Evolutionary conservation across 2,113 vertebrate species (phyloP).

Genomic region (Paratilapia polleni): DNA sequence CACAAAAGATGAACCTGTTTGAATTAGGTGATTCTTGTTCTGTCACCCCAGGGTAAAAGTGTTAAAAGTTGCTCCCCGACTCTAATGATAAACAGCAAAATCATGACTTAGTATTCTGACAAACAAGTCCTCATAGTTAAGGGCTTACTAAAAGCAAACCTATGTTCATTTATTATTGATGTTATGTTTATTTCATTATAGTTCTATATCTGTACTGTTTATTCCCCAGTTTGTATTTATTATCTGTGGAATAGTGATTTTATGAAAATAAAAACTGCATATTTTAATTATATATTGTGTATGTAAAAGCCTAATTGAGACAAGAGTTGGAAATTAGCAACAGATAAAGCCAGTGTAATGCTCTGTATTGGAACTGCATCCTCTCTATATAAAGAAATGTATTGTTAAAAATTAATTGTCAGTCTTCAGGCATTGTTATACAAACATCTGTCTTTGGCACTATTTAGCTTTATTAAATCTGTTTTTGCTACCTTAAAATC

Average conservation of each 20-base stretch:
- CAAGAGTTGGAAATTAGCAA: background rate
- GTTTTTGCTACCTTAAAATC: background rate
- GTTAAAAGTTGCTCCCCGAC: no score
- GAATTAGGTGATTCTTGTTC: no score
- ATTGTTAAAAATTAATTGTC: background rate
- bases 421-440: background rate
- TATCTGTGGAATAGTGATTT: no score
- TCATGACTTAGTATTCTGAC: background rate
- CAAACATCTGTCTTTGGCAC: background rate
- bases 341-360: no score
- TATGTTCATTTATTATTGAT: no score
- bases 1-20: no score
- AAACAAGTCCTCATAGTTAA: background rate
- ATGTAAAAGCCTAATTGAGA: background rate
- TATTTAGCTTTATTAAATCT: background rate
- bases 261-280: background rate
- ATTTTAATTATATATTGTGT: background rate
- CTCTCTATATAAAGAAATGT: no score
- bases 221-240: background rate
- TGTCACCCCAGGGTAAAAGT: no score
- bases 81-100: background rate
- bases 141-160: background rate
- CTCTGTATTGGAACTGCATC: no score
- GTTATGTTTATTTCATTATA: background rate
- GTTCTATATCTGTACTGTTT: background rate